Conservation (phyloP, 2,888 invertebrate species). For the Ennomos erosarius region DNA sequence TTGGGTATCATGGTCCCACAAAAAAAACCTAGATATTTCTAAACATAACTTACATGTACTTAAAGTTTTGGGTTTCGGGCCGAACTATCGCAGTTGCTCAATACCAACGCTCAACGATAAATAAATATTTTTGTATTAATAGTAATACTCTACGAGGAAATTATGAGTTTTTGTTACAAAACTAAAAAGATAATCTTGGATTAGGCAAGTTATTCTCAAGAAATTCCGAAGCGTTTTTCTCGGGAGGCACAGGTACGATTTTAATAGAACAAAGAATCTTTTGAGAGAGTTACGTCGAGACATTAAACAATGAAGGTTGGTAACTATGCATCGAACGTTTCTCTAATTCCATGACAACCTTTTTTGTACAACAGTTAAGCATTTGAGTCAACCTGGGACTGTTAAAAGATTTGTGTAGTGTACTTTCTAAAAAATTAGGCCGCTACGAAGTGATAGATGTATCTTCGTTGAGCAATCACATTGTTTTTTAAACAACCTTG, state of each 20-base stretch:
- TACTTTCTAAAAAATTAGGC: slow-evolving; percentile 18
- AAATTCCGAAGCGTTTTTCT: slow-evolving; percentile 35
- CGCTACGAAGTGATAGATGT: too few species aligned
- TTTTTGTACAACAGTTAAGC: slow-evolving; percentile 3
- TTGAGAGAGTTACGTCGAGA: slow-evolving; percentile 19
- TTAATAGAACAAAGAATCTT: slow-evolving; percentile 34
- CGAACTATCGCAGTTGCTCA: too few species aligned
- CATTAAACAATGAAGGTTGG: slow-evolving; percentile 35
- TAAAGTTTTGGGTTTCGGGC: too few species aligned
- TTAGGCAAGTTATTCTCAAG: slow-evolving; percentile 22
- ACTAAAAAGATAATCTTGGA: slow-evolving; percentile 26
- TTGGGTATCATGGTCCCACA: too few species aligned
- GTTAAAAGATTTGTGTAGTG: slow-evolving; percentile 14
- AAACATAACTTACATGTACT: too few species aligned
- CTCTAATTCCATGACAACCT: slow-evolving; percentile 16
- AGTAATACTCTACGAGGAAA: background rate
- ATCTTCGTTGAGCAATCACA: too few species aligned
- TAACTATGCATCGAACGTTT: slow-evolving; percentile 19
- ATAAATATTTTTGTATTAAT: too few species aligned
- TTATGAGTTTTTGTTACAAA: slow-evolving; percentile 12
- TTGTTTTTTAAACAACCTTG: too few species aligned
- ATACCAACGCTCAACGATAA: background rate
- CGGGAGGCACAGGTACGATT: slow-evolving; percentile 14
- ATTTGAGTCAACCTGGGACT: background rate
- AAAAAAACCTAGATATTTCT: too few species aligned